Conservation (phyloP, 1,140 invertebrate genomes). For the Lepidurus couesii region DNA sequence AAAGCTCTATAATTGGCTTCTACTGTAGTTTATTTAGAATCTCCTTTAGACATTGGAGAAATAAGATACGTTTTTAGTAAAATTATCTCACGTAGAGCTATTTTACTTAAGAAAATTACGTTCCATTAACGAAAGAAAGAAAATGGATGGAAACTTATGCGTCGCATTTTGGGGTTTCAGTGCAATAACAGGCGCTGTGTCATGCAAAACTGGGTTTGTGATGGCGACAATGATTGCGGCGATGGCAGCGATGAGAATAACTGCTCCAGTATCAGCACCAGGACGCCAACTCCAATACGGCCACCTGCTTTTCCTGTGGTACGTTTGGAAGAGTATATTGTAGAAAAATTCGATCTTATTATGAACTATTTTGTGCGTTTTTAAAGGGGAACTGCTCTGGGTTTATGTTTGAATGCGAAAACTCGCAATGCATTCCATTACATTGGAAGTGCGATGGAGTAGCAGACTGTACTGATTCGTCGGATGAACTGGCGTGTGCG, state of each 20-base stretch:
- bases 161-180: neutral
- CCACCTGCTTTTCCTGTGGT: constrained; percentile 24
- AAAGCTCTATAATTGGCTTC: no score
- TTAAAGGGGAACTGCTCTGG: constrained; percentile 55
- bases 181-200: constrained; percentile 72
- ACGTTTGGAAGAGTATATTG: neutral
- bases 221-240: constrained; percentile 67
- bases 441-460: constrained; percentile 73
- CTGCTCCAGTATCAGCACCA: constrained; percentile 49
- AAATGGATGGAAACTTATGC: neutral
- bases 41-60: no score
- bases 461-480: constrained; percentile 69
- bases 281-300: constrained; percentile 44
- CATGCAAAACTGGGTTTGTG: constrained; percentile 73
- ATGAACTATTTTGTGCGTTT: constrained; percentile 36
- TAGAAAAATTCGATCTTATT: constrained; percentile 35
- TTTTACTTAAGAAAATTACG: no score
- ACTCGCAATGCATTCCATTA: constrained; percentile 71
- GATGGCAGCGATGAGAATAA: constrained; percentile 71
- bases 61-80: no score
- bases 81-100: no score
- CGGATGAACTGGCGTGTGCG: constrained; percentile 66
- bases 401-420: constrained; percentile 63
- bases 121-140: neutral
- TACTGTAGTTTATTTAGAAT: no score